These are phyloP conservation scores for Zaprionus ghesquierei DNA, from an alignment of 1,140 invertebrate species.

Conservation along the genomic window DNA sequence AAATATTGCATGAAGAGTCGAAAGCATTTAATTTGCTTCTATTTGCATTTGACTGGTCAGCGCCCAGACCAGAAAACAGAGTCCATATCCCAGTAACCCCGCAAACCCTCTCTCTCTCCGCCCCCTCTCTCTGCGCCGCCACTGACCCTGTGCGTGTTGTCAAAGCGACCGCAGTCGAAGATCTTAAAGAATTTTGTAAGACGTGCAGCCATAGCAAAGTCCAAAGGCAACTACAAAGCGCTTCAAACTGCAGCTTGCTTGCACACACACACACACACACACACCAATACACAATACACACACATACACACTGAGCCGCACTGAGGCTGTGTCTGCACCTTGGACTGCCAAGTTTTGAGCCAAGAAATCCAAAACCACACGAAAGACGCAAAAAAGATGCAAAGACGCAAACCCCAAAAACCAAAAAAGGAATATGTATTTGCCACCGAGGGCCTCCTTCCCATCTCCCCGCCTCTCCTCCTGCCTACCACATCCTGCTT, in stretches of 20 bases:
- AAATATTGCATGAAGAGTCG: constrained; percentile 68
- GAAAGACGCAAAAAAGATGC: constrained; percentile 74
- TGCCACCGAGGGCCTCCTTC: constrained; percentile 26
- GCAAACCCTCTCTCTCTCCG: neutral
- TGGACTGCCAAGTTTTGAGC: constrained; percentile 60
- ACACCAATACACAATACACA: neutral
- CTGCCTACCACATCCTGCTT: neutral
- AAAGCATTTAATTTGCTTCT: constrained; percentile 47
- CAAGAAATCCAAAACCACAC: constrained; percentile 81
- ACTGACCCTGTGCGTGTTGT: constrained; percentile 36
- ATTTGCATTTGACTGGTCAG: constrained; percentile 63
- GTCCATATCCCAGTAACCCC: neutral
- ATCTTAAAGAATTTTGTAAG: constrained; percentile 81
- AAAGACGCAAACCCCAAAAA: constrained; percentile 50
- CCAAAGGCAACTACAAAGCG: constrained; percentile 47
- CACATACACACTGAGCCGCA: neutral
- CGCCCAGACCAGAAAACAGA: neutral
- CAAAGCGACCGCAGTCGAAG: constrained; percentile 80
- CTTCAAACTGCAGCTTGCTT: constrained; percentile 68
- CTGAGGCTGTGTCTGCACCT: constrained; percentile 8
- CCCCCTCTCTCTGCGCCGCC: neutral
- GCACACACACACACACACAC: neutral
- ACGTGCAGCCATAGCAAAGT: constrained; percentile 36
- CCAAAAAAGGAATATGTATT: constrained; percentile 53
- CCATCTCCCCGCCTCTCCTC: neutral